Evolutionary conservation across 2,888 invertebrate genomes (phyloP).

Genomic region (Acronicta aceris): DNA sequence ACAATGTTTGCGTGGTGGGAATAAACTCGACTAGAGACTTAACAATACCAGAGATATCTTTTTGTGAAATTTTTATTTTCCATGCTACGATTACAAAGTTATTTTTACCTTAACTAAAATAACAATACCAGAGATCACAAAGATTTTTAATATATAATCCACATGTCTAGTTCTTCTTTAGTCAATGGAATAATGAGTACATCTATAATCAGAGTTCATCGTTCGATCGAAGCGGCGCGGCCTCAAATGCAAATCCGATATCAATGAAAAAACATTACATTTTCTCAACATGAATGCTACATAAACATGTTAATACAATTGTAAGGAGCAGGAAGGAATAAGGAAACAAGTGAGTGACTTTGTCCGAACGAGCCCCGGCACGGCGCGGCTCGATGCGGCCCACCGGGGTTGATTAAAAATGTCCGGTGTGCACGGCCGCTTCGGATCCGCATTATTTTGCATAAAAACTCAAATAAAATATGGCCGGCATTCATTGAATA

Average conservation of each 20-base stretch:
- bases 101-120: no score
- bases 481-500: slow-evolving; percentile 76
- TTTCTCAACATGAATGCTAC: slow-evolving; percentile 42
- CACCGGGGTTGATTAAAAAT: slow-evolving; percentile 66
- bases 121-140: slow-evolving; percentile 1
- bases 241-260: slow-evolving; percentile 49
- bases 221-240: slow-evolving; percentile 25
- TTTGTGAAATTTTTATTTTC: no score
- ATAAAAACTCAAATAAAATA: slow-evolving; percentile 79
- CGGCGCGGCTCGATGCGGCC: slow-evolving; percentile 22
- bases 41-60: slow-evolving; percentile 2
- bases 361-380: slow-evolving; percentile 16
- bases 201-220: slow-evolving; percentile 41
- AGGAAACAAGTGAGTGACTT: slow-evolving; percentile 51
- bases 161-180: neutral
- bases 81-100: no score
- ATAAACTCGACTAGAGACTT: slow-evolving; percentile 24
- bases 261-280: slow-evolving; percentile 46
- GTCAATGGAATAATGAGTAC: slow-evolving; percentile 34
- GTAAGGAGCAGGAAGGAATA: slow-evolving; percentile 34
- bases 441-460: slow-evolving; percentile 65
- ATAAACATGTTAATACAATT: slow-evolving; percentile 52
- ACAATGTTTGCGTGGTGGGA: slow-evolving; percentile 19
- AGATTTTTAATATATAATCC: neutral
- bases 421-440: slow-evolving; percentile 59